Conservation (phyloP, 2,113 vertebrate species). For the Bungarus multicinctus region DNA sequence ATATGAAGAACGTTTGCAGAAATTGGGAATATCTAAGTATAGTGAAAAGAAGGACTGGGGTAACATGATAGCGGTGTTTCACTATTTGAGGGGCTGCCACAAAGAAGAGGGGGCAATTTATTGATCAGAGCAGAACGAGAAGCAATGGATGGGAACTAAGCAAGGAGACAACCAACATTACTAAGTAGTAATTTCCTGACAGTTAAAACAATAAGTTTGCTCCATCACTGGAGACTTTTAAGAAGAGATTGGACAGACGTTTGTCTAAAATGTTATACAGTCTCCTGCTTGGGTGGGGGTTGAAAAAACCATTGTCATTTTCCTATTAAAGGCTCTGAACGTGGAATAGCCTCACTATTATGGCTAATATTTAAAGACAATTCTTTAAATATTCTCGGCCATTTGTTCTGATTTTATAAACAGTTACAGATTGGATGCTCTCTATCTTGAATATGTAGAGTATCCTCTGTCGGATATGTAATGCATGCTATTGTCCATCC, state of each 20-base stretch:
- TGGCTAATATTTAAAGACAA: neutral
- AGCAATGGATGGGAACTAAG: neutral
- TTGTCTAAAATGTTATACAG: neutral
- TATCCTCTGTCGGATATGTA: neutral
- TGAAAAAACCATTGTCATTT: neutral
- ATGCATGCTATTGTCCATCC: neutral
- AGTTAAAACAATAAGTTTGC: neutral
- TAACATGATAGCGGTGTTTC: too few relatives aligned
- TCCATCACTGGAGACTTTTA: neutral
- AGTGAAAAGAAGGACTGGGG: too few relatives aligned
- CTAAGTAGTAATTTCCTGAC: neutral
- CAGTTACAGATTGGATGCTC: neutral
- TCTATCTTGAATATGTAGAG: neutral
- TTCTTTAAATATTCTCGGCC: too few relatives aligned
- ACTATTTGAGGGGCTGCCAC: too few relatives aligned
- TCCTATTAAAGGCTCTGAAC: neutral
- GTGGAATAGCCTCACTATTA: neutral
- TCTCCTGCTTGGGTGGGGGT: neutral
- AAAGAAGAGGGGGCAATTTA: too few relatives aligned
- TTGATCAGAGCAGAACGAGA: too few relatives aligned
- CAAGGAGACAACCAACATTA: neutral
- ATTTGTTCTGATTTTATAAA: neutral
- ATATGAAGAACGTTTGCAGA: too few relatives aligned
- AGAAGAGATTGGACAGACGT: neutral
- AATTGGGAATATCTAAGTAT: too few relatives aligned